Base-by-base conservation (phyloP, 2,888 invertebrate genomes). In the Drosophila fulvimacula region DNA sequence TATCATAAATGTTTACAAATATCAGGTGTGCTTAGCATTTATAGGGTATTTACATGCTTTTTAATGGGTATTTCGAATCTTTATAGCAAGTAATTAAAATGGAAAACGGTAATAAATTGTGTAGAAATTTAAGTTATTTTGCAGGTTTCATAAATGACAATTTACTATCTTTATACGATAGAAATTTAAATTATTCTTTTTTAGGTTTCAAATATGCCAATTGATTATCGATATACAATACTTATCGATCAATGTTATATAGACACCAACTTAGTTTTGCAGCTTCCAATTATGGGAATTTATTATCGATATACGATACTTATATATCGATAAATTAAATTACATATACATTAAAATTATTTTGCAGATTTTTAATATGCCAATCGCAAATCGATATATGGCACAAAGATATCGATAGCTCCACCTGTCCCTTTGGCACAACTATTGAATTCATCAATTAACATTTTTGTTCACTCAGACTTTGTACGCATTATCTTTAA, bases 1-100 rank as follows among this genome's bases (percentile, higher is more conserved):
- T 39, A 55, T 64, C 52, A 53, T 58, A 44, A 63, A 61, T 55
- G 75, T 7, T 59, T 42, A 49, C 49, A 44, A 56, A 77, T 36
- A 48, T 13, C 11, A 17, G 10, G 9, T 32, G 55, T 68, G 32
- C 13, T 38, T 55, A 27, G 32, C n/a, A n/a, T 30, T 66, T 42
- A 58, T 69, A 24, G 27, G 36, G n/a, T 44, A 34, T 58, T 24
- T 38, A 19, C 17, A 17, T 30, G 17, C 0, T 0, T 3, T 48
- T 48, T 30, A 19, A 30, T 48, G 48, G 17, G 48, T 30, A 48
- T 48, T 30, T 30, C 30, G 5, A 48, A 7, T 17, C 51, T 55
- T 46, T 60, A 36, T 21, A 5, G 15, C 32, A 24, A 2, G 48
- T 7, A 11, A 2, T 46, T 27, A 11, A 48, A 48, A 48, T 17